These are phyloP conservation scores for Acrobasis consociella DNA, from an alignment of 2,888 invertebrate genomes.

Conservation along the genomic window DNA sequence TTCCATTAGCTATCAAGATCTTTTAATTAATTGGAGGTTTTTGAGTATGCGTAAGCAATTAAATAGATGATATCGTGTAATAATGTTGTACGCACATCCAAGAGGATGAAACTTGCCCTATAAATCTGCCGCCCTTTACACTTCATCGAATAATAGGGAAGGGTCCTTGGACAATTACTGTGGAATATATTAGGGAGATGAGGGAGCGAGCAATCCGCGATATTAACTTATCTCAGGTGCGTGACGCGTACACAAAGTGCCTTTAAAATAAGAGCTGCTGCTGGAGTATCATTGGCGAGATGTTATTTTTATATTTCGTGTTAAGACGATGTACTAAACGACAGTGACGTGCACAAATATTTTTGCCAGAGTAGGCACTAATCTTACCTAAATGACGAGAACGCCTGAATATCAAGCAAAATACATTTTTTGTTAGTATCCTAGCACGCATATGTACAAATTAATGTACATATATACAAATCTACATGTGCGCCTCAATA, in stretches of 20 bases:
- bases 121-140: slow-evolving; percentile 74
- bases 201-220: slow-evolving; percentile 54
- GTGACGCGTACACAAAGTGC: slow-evolving; percentile 46
- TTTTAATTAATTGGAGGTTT: slow-evolving; percentile 33
- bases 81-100: slow-evolving; percentile 51
- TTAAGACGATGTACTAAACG: not conserved
- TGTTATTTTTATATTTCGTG: not conserved
- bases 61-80: slow-evolving; percentile 60
- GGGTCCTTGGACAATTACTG: slow-evolving; percentile 70
- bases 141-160: slow-evolving; percentile 72
- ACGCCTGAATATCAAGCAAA: too few species aligned
- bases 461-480: too few species aligned
- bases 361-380: too few species aligned
- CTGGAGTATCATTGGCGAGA: slow-evolving; percentile 26
- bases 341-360: too few species aligned
- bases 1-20: slow-evolving; percentile 12
- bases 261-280: slow-evolving; percentile 45
- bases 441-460: too few species aligned
- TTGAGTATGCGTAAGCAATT: slow-evolving; percentile 50
- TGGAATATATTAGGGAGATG: slow-evolving; percentile 58
- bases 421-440: too few species aligned
- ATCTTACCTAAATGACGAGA: too few species aligned
- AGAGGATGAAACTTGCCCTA: slow-evolving; percentile 63
- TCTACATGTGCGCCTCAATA: too few species aligned
- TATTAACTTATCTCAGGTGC: slow-evolving; percentile 70